Conservation (phyloP, 2,113 vertebrate genomes). For the Bungarus multicinctus region DNA sequence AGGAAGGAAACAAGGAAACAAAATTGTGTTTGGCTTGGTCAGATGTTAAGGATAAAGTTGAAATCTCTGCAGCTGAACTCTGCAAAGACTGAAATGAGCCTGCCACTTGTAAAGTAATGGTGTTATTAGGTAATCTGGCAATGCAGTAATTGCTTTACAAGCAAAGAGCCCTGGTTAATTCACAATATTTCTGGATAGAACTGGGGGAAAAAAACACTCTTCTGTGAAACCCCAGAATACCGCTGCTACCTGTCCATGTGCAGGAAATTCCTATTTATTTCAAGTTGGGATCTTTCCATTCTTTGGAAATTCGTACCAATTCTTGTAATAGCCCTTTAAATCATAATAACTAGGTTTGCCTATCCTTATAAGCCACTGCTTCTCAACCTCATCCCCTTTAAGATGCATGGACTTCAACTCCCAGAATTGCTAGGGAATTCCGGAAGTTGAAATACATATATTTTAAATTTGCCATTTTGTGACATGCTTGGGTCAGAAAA, state of each 20-base stretch:
- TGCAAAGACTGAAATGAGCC: background rate
- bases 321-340: background rate
- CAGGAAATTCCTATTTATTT: background rate
- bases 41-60: background rate
- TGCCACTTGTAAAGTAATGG: background rate
- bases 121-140: background rate
- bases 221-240: background rate
- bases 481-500: background rate
- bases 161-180: background rate
- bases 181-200: background rate
- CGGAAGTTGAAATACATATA: background rate
- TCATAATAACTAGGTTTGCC: background rate
- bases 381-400: background rate
- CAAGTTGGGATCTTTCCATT: background rate
- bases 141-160: background rate
- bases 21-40: background rate
- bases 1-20: background rate
- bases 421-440: background rate
- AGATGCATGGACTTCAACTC: background rate
- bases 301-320: background rate
- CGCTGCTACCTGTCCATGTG: background rate
- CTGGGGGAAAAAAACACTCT: background rate
- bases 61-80: background rate
- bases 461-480: background rate
- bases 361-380: background rate